These are phyloP conservation scores for Apostichopus leukothele DNA, from an alignment of 53 echinoderm and acorn worm species.

Conservation along the genomic window DNA sequence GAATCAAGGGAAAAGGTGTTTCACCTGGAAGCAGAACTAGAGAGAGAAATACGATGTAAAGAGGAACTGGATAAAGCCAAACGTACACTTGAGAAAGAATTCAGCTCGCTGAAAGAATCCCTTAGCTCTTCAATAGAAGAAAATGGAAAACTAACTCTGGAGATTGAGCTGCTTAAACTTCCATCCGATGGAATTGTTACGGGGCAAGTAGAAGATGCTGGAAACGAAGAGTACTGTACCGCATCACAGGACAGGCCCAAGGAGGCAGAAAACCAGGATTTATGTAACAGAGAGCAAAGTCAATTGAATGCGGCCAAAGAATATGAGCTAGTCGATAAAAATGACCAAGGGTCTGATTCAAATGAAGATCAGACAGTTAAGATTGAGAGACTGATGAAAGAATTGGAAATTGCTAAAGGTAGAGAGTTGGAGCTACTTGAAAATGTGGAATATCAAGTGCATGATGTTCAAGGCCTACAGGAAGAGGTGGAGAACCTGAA, in stretches of 20 bases:
- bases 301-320: background rate
- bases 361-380: conserved; percentile 25
- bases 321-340: conserved; percentile 27
- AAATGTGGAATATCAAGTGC: background rate
- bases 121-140: background rate
- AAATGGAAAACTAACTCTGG: background rate
- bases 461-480: background rate
- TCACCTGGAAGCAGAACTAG: background rate
- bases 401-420: background rate
- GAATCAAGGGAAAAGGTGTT: background rate
- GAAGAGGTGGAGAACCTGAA: background rate
- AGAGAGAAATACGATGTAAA: background rate
- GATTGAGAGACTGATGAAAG: background rate
- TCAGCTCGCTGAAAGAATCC: background rate
- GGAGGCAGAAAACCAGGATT: background rate
- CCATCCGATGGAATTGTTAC: conserved; percentile 18
- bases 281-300: background rate
- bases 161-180: background rate
- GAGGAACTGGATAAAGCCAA: background rate
- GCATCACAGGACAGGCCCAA: too few relatives aligned
- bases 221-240: background rate
- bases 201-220: conserved; percentile 37
- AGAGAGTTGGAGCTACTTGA: background rate
- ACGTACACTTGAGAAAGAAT: background rate
- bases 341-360: background rate